Base-by-base conservation (phyloP, 2,888 invertebrate species). In the Ormyrus rosae region DNA sequence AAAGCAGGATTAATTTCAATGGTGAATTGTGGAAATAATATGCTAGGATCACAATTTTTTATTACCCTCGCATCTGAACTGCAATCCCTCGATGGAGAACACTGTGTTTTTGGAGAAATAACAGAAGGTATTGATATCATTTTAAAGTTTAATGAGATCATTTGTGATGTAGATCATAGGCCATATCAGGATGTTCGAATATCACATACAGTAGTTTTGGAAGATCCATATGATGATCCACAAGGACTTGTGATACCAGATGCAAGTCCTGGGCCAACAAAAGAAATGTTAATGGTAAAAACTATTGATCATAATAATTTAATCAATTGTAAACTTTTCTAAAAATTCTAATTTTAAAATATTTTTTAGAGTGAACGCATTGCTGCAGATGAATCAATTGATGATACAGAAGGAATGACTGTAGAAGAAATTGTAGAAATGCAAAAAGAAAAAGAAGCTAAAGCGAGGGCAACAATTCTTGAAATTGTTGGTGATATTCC, bases 401-500 rank as follows among this genome's bases (percentile, higher is more conserved):
- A 98, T 91, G 98, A 98, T 87, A 95, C 95, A 0, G 94, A 95
- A 84, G 98, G 98, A 0, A 96, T 96, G 91, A 93, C 95, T n/a
- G 92, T 93, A 58, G 95, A 95, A 85, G 96, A 99, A 92, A 93
- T 99, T 71, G 94, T 95, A 83, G 98, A 98, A 92, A 94, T 97
- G 90, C 93, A 96, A 83, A 96, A 96, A 82, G 96, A 96, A 83
- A 95, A 96, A 84, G 99, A 99, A 91, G 99, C 99, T 0, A 96
- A 97, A 91, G 98, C 99, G 1, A 93, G 99, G 86, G 99, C 99
- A 0, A 98, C 99, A 45, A 97, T 99, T 85, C 92, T 99, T 60
- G 99, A 99, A 93, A 99, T 99, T 92, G 97, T 99, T 45, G 99
- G 99, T 0, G 99, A 99, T 91, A 92, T 99, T 78, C 99, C 99